Conservation (phyloP, 2,113 vertebrate genomes). For the Charadrius vociferus region DNA sequence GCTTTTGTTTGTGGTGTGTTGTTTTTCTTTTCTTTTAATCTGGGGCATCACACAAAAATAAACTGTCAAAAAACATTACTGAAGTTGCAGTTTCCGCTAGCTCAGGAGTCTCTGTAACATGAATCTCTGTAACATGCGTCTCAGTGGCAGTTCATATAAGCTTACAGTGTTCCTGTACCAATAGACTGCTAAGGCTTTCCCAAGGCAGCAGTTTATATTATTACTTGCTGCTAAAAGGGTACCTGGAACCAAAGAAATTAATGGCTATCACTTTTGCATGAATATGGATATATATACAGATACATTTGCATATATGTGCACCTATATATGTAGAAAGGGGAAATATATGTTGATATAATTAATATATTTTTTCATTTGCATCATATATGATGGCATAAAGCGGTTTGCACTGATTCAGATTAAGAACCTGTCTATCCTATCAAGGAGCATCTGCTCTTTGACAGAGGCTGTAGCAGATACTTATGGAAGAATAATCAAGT, state of each 20-base stretch:
- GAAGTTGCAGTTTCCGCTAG: background rate
- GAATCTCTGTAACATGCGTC: background rate
- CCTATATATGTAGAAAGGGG: background rate
- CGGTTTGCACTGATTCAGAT: background rate
- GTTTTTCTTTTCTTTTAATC: slow-evolving; percentile 51
- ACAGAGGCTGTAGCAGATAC: background rate
- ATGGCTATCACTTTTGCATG: background rate
- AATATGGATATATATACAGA: too few relatives aligned
- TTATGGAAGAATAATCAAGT: background rate
- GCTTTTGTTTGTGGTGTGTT: slow-evolving; percentile 12
- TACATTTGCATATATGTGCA: accelerated
- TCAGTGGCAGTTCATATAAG: background rate
- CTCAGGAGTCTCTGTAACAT: background rate
- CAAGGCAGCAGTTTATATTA: background rate
- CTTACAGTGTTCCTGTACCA: accelerated
- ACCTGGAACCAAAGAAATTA: background rate
- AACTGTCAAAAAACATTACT: slow-evolving; percentile 17
- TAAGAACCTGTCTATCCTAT: background rate
- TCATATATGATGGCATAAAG: background rate
- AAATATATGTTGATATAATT: background rate
- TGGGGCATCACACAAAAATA: background rate
- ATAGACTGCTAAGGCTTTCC: background rate
- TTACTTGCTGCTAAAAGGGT: background rate
- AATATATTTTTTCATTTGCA: background rate
- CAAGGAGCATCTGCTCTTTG: background rate